Evolutionary conservation across 2,888 invertebrate genomes (phyloP).

Genomic region (Isoperla grammatica): DNA sequence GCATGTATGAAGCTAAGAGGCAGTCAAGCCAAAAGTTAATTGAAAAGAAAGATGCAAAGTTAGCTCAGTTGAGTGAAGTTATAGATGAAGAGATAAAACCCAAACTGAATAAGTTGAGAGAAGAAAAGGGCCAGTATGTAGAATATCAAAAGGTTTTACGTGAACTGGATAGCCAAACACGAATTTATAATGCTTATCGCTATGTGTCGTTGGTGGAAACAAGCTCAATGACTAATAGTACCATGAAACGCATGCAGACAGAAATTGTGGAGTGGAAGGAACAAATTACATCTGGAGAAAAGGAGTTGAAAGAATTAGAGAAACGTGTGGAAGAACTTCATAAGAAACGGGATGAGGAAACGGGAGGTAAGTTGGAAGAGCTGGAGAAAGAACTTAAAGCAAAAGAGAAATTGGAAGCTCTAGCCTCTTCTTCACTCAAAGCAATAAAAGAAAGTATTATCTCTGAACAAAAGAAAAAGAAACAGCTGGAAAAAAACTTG

Average conservation of each 20-base stretch:
- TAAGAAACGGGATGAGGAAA: slow-evolving; percentile 63
- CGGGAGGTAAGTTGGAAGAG: slow-evolving; percentile 56
- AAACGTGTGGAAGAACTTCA: slow-evolving; percentile 56
- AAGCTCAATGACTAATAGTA: slow-evolving; percentile 41
- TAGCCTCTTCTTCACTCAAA: slow-evolving; percentile 56
- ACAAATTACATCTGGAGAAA: slow-evolving; percentile 51
- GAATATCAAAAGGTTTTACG: slow-evolving; percentile 76
- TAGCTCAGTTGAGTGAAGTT: slow-evolving; percentile 78
- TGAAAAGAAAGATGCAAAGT: slow-evolving; percentile 86
- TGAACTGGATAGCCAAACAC: slow-evolving; percentile 75
- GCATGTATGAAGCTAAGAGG: slow-evolving; percentile 93
- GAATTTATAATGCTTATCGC: slow-evolving; percentile 68
- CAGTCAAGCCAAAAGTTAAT: slow-evolving; percentile 80
- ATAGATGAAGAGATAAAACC: slow-evolving; percentile 86
- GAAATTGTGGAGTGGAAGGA: slow-evolving; percentile 52
- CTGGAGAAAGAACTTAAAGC: slow-evolving; percentile 59
- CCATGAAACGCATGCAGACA: slow-evolving; percentile 34
- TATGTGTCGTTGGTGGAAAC: slow-evolving; percentile 50
- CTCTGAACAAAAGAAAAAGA: slow-evolving; percentile 62
- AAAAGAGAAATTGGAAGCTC: slow-evolving; percentile 62
- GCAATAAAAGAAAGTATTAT: slow-evolving; percentile 60
- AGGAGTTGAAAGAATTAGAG: slow-evolving; percentile 52
- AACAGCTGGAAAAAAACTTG: slow-evolving; percentile 53
- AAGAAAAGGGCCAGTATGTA: slow-evolving; percentile 76
- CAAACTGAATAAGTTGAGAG: slow-evolving; percentile 74